Evolutionary conservation across 2,113 vertebrate species (phyloP).

Genomic region (Saccopteryx leptura): DNA sequence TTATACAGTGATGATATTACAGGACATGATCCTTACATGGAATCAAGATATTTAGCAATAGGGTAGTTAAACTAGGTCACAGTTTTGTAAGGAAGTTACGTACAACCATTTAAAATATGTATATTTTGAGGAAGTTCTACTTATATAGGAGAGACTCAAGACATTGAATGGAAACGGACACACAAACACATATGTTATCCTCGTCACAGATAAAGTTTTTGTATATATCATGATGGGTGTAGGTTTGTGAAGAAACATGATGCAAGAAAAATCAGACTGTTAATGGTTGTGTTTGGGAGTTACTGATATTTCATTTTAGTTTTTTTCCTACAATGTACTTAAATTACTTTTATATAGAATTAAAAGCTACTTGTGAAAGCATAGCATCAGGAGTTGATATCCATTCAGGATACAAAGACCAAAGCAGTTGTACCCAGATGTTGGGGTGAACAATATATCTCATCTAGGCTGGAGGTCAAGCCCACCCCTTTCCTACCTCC

Average conservation of each 20-base stretch:
- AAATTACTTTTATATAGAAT: not conserved
- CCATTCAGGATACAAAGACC: not conserved
- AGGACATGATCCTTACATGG: not conserved
- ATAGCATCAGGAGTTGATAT: not conserved
- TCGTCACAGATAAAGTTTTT: not conserved
- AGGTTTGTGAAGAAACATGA: not conserved
- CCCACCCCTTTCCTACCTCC: not conserved
- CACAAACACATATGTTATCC: not conserved
- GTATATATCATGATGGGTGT: rapidly evolving
- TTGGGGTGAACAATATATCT: not conserved
- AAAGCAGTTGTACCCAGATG: not conserved
- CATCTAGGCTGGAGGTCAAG: not conserved
- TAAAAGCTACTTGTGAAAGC: not conserved
- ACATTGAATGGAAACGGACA: not conserved
- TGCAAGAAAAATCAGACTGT: not conserved
- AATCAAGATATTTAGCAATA: not conserved
- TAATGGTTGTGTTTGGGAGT: too few species aligned
- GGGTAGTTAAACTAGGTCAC: not conserved
- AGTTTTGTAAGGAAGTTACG: not conserved
- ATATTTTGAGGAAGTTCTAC: not conserved
- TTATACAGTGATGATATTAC: not conserved
- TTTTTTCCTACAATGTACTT: not conserved
- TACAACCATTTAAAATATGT: not conserved
- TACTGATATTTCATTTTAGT: not conserved
- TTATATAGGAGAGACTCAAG: not conserved